Evolutionary conservation across 2,113 vertebrate genomes (phyloP).

Genomic region (Dissostichus mawsoni): DNA sequence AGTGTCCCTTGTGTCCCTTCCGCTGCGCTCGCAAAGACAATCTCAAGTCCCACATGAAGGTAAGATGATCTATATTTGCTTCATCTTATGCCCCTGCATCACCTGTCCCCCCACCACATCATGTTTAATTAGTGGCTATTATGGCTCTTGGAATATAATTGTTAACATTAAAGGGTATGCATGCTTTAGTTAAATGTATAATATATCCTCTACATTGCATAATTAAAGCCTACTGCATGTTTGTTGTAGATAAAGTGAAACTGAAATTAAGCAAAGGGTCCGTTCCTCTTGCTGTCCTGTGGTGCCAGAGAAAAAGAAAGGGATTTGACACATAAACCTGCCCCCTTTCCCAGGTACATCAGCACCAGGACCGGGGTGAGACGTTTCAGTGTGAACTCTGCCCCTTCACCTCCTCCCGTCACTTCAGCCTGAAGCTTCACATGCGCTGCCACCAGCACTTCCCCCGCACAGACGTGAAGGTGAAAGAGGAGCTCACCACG

Average conservation of each 20-base stretch:
- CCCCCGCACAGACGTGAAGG: slow-evolving; percentile 94
- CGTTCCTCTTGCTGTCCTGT: slow-evolving; percentile 4
- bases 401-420: slow-evolving; percentile 98
- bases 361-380: slow-evolving; percentile 99
- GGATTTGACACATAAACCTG: slow-evolving; percentile 28
- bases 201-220: not conserved
- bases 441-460: slow-evolving; percentile 99
- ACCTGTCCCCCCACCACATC: not conserved
- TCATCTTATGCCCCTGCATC: not conserved
- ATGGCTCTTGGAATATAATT: slow-evolving; percentile 39
- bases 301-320: not conserved
- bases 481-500: slow-evolving; percentile 95
- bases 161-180: slow-evolving; percentile 28
- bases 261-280: slow-evolving; percentile 3
- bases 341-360: slow-evolving; percentile 90
- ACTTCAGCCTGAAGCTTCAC: slow-evolving; percentile 99
- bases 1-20: slow-evolving; percentile 98
- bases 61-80: slow-evolving; percentile 76
- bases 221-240: slow-evolving; percentile 23
- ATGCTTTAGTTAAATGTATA: slow-evolving; percentile 35
- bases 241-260: not conserved
- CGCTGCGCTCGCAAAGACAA: slow-evolving; percentile 99
- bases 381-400: slow-evolving; percentile 99
- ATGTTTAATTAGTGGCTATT: slow-evolving; percentile 24
- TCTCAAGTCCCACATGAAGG: slow-evolving; percentile 99